Evolutionary conservation across 1,140 invertebrate genomes (phyloP).

Genomic region (Drosophila lowei): DNA sequence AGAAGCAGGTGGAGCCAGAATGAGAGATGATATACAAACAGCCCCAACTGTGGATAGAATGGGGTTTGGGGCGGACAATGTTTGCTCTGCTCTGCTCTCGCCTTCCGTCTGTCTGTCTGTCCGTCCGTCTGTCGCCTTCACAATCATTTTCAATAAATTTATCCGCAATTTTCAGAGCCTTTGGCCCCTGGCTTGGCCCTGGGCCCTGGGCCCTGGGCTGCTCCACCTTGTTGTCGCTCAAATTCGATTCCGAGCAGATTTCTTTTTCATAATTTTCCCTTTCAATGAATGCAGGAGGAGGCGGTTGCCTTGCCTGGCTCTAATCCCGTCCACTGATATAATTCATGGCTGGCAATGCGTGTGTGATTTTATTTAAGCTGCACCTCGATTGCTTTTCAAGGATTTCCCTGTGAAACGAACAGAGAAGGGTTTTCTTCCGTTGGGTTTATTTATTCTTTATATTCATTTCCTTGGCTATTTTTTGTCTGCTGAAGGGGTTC

Average conservation of each 20-base stretch:
- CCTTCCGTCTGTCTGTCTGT: not conserved
- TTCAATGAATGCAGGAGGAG: no score
- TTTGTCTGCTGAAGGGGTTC: not conserved
- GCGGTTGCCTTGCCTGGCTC: constrained; percentile 2
- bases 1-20: constrained; percentile 16
- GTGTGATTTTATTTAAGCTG: constrained; percentile 57
- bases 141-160: constrained; percentile 81
- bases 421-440: no score
- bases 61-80: constrained; percentile 14
- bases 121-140: constrained; percentile 21
- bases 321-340: constrained; percentile 29
- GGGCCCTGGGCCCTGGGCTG: not conserved
- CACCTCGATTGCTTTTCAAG: constrained; percentile 46
- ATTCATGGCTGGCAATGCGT: constrained; percentile 32
- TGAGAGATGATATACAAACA: constrained; percentile 37
- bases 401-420: no score
- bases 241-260: constrained; percentile 57
- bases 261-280: constrained; percentile 51
- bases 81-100: constrained; percentile 23
- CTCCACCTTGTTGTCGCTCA: constrained; percentile 35
- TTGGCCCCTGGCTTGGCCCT: not conserved
- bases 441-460: constrained; percentile 12
- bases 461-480: constrained; percentile 59
- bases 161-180: constrained; percentile 55
- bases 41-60: constrained; percentile 8